Conservation (phyloP, 1,140 invertebrate genomes). For the Zophobas atratus region DNA sequence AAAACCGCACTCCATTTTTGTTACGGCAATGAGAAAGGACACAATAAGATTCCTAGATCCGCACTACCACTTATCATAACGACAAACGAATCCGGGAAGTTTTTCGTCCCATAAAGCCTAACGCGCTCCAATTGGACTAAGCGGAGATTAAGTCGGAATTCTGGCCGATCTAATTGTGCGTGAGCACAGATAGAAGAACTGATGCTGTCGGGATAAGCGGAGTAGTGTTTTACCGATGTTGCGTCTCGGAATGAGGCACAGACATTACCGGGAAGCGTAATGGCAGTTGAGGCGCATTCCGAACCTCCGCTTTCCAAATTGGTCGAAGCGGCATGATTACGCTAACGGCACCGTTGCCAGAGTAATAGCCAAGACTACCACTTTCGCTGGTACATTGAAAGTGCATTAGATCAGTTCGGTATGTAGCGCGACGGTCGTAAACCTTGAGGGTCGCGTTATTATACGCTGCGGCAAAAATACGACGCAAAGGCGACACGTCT, state of each 20-base stretch:
- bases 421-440: conserved; percentile 49
- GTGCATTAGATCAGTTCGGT: conserved; percentile 50
- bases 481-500: too few species aligned
- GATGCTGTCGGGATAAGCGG: conserved; percentile 13
- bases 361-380: conserved; percentile 53
- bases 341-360: conserved; percentile 44
- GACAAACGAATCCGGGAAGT: conserved; percentile 16
- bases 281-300: conserved; percentile 52
- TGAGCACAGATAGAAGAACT: conserved; percentile 24
- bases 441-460: conserved; percentile 46
- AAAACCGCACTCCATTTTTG: conserved; percentile 20
- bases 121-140: conserved; percentile 11
- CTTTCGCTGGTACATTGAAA: conserved; percentile 52
- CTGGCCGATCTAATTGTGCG: conserved; percentile 34
- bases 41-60: too few species aligned
- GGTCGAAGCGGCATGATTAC: conserved; percentile 50
- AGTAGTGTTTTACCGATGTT: conserved; percentile 16
- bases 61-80: background rate
- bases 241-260: conserved; percentile 11
- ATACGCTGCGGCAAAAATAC: conserved; percentile 38
- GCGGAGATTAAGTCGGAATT: conserved; percentile 36
- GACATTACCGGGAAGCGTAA: conserved; percentile 49
- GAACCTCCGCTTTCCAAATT: conserved; percentile 48
- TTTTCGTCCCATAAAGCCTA: conserved; percentile 17
- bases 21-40: too few species aligned